These are phyloP conservation scores for Chrysolina americana DNA, from an alignment of 2,888 invertebrate genomes.

Conservation along the genomic window DNA sequence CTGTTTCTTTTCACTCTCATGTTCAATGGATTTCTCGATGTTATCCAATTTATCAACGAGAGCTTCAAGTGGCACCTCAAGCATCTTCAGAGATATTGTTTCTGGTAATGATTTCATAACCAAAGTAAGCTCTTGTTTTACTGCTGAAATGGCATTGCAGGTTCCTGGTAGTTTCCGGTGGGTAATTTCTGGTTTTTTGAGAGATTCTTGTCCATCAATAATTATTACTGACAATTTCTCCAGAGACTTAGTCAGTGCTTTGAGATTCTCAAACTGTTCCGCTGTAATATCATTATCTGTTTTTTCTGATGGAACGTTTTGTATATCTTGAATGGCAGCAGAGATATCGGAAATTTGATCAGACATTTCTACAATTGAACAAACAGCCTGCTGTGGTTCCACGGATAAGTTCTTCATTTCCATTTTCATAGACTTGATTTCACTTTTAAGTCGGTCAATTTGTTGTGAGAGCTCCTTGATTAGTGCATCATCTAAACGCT, in stretches of 20 bases:
- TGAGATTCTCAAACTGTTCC: background rate
- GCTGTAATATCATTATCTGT: conserved; percentile 15
- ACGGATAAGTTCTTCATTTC: background rate
- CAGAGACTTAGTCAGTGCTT: background rate
- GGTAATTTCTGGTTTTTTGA: conserved; percentile 24
- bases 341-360: background rate
- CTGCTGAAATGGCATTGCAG: conserved; percentile 15
- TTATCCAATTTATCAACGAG: conserved; percentile 38
- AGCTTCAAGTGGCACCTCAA: conserved; percentile 36
- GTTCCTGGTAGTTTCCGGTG: background rate
- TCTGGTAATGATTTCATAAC: background rate
- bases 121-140: conserved; percentile 27
- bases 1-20: too few species aligned
- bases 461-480: background rate
- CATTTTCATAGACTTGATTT: background rate
- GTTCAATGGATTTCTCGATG: too few species aligned
- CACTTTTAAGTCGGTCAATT: background rate
- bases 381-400: background rate
- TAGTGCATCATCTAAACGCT: background rate
- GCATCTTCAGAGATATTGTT: conserved; percentile 16
- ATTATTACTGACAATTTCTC: background rate
- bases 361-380: background rate
- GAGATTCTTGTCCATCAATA: conserved; percentile 19
- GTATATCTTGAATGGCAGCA: background rate
- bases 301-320: background rate